Conservation (phyloP, 2,797 vertebrate genomes). For the Anguilla megastoma region DNA sequence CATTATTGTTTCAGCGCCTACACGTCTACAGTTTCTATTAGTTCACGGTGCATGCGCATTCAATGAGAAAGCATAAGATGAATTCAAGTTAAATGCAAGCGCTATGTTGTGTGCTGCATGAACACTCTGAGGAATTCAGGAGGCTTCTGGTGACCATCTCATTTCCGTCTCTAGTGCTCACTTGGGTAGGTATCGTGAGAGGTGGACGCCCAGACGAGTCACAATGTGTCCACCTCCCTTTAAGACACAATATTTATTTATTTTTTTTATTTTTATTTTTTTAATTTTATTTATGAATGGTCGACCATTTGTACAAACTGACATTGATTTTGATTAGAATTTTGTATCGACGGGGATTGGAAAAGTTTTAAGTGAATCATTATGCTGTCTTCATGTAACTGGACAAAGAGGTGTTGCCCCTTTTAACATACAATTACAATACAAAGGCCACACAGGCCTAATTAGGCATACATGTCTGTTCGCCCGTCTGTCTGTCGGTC, state of each 20-base stretch:
- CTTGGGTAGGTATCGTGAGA: neutral
- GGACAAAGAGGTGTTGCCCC: neutral
- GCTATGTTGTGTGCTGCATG: neutral
- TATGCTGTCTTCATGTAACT: neutral
- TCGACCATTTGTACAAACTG: neutral
- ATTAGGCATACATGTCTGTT: neutral
- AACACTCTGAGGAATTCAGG: neutral
- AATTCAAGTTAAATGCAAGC: neutral
- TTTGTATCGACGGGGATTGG: neutral
- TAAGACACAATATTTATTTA: neutral
- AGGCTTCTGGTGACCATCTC: neutral
- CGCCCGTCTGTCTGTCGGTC: neutral
- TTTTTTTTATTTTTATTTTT: neutral
- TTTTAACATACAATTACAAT: neutral
- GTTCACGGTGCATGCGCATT: neutral
- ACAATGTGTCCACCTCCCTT: neutral
- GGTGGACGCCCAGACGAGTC: neutral
- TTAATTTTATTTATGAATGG: neutral
- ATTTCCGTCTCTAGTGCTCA: neutral
- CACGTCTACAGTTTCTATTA: neutral
- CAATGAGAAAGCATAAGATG: neutral
- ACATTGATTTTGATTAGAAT: neutral
- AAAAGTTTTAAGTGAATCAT: slow-evolving; percentile 5
- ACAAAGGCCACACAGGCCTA: neutral
- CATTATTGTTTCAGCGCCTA: neutral